Evolutionary conservation across 2,888 invertebrate species (phyloP).

Genomic region (Amblyjoppa fuscipennis): DNA sequence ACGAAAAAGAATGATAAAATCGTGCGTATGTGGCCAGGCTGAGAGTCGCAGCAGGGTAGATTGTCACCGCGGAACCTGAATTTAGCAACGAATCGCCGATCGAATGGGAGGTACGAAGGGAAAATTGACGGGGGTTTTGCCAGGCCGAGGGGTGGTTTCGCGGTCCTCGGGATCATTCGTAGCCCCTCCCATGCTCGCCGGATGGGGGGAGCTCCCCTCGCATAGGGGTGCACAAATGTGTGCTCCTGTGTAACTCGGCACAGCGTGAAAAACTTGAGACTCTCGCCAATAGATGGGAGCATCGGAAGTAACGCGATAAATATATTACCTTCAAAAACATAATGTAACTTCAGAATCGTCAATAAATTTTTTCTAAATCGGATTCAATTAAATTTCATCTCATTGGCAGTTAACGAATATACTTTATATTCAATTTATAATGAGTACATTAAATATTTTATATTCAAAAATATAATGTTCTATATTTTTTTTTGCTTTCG

Average conservation of each 20-base stretch:
- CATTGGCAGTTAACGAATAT: neutral
- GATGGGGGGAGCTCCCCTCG: constrained; percentile 70
- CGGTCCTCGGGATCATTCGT: constrained; percentile 66
- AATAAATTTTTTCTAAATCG: neutral
- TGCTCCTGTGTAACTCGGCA: constrained; percentile 33
- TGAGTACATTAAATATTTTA: neutral
- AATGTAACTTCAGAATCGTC: neutral
- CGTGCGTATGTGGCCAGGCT: constrained; percentile 28
- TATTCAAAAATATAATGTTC: neutral
- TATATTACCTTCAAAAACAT: neutral
- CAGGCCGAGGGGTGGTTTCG: constrained; percentile 68
- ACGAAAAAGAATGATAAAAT: neutral
- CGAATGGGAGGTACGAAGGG: constrained; percentile 74
- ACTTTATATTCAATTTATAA: too few species aligned
- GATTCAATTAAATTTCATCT: neutral
- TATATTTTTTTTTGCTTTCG: neutral
- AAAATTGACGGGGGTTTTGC: constrained; percentile 63
- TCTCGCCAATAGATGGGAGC: constrained; percentile 78
- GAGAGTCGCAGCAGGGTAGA: constrained; percentile 40
- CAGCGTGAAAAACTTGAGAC: constrained; percentile 72
- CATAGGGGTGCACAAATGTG: constrained; percentile 79
- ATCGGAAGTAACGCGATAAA: constrained; percentile 6
- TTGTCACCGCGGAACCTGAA: constrained; percentile 44
- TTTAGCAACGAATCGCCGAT: constrained; percentile 66
- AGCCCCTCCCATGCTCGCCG: constrained; percentile 60